These are phyloP conservation scores for Upupa epops DNA, from an alignment of 2,113 vertebrate genomes.

Conservation along the genomic window DNA sequence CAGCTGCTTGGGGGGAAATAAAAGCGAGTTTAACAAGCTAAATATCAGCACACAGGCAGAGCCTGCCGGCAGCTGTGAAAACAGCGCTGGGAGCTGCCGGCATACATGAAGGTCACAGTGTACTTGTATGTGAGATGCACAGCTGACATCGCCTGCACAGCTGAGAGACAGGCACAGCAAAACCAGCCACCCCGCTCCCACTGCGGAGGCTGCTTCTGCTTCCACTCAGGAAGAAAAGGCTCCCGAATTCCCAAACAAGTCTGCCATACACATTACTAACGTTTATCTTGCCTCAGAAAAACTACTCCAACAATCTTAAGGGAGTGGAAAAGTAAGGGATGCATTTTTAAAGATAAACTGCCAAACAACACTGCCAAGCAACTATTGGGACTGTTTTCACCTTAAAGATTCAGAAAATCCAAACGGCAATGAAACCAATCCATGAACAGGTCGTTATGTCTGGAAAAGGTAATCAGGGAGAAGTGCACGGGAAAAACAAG, in stretches of 20 bases:
- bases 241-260: not conserved
- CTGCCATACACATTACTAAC: accelerated
- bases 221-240: not conserved
- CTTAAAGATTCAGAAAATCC: not conserved
- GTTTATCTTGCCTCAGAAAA: not conserved
- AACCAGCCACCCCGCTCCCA: not conserved
- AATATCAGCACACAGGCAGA: not conserved
- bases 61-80: not conserved
- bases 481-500: not conserved
- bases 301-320: not conserved
- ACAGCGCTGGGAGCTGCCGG: not conserved
- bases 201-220: not conserved
- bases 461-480: not conserved
- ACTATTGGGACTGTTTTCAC: not conserved
- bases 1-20: not conserved
- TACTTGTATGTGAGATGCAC: not conserved
- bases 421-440: not conserved
- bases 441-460: not conserved
- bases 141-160: not conserved
- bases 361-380: not conserved
- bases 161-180: not conserved
- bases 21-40: not conserved
- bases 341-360: not conserved
- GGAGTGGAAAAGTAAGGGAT: not conserved
- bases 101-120: slow-evolving; percentile 23